These are phyloP conservation scores for Salvator merianae DNA, from an alignment of 2,113 vertebrate species.

Conservation along the genomic window DNA sequence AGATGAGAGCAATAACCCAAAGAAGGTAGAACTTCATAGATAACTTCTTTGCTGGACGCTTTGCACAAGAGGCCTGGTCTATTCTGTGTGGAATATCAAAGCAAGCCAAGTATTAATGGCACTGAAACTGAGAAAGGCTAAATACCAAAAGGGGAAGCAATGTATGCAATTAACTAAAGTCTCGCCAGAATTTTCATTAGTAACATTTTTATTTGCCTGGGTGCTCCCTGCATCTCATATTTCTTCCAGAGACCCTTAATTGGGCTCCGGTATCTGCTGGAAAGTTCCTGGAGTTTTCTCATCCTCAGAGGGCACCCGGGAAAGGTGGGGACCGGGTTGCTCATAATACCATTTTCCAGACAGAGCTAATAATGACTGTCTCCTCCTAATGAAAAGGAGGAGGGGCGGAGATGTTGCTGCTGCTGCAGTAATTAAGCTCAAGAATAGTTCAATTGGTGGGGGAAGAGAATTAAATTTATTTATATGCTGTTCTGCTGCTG, in stretches of 20 bases:
- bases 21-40: not conserved
- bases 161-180: conserved; percentile 54
- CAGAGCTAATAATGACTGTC: conserved; percentile 67
- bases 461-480: conserved; percentile 93
- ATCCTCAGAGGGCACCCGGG: conserved; percentile 63
- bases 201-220: conserved; percentile 50
- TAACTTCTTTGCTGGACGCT: not conserved
- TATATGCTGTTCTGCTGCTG: conserved; percentile 85
- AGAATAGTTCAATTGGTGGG: conserved; percentile 70
- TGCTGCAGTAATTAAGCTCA: conserved; percentile 80
- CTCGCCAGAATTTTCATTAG: conserved; percentile 39
- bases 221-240: conserved; percentile 56
- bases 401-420: conserved; percentile 57
- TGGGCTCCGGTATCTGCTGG: conserved; percentile 59
- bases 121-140: not conserved
- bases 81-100: not conserved
- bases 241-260: conserved; percentile 66
- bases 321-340: conserved; percentile 61
- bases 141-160: conserved; percentile 30
- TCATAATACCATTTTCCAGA: conserved; percentile 61
- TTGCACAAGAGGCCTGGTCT: too few species aligned
- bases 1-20: too few species aligned
- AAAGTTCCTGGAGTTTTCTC: conserved; percentile 56
- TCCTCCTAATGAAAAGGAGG: conserved; percentile 73
- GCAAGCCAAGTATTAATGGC: conserved; percentile 6